Conservation (phyloP, 2,888 invertebrate species). For the Drosophila longiperda region DNA sequence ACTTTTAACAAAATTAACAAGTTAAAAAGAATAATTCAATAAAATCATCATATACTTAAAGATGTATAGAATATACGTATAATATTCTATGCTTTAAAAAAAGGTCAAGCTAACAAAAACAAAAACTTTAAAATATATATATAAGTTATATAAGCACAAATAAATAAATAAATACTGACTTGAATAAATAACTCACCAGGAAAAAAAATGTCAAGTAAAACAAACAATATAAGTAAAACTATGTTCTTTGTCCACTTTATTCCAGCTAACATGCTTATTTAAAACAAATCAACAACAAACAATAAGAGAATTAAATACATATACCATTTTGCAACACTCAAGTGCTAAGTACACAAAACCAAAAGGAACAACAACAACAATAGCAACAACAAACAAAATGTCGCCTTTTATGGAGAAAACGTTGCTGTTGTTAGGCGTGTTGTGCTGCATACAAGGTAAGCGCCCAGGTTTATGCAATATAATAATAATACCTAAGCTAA, state of each 20-base stretch:
- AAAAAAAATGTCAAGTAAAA: neutral
- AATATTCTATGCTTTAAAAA: neutral
- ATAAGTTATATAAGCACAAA: neutral
- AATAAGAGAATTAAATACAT: constrained; percentile 8
- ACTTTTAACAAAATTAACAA: neutral
- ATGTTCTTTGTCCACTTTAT: neutral
- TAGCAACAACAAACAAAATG: constrained; percentile 60
- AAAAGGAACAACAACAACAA: constrained; percentile 20
- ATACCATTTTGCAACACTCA: constrained; percentile 14
- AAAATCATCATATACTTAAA: neutral
- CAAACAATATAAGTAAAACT: neutral
- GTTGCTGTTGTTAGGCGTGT: constrained; percentile 81
- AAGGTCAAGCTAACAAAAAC: neutral
- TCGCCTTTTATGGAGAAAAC: constrained; percentile 83
- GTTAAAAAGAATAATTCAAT: neutral
- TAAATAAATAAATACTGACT: neutral
- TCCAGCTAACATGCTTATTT: constrained; percentile 48
- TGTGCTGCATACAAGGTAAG: constrained; percentile 84
- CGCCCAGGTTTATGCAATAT: constrained; percentile 60
- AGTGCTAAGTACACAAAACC: constrained; percentile 22
- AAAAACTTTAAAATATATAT: neutral
- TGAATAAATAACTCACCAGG: neutral
- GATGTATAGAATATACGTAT: neutral
- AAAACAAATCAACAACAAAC: constrained; percentile 20
- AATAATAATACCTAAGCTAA: constrained; percentile 29